Base-by-base conservation (phyloP, 64 coral and sea anemone species). In the Porites lutea region DNA sequence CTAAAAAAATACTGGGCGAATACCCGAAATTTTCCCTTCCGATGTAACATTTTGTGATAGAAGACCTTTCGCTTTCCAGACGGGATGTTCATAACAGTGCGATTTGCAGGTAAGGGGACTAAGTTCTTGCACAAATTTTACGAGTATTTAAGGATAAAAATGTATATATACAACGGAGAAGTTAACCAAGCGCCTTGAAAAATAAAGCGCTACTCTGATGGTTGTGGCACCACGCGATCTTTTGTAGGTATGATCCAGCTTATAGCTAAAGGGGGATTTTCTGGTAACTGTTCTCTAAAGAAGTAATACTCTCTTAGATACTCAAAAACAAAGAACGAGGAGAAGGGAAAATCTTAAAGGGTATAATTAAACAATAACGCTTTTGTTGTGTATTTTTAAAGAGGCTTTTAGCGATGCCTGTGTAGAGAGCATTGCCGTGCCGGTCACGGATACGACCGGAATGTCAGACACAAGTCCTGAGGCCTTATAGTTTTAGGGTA, bases 81-180 rank as follows among this genome's bases (percentile, higher is more conserved):
- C 37, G 45, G 18, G 44, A 84, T 84, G 81, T 84, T 84, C 15
- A 84, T 84, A 68, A 84, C 81, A 22, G 81, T 84, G 1, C 44
- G 47, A 21, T 84, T 84, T 84, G 81, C 81, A 84, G 81, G 81
- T 84, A n/a, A 68, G 81, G 27, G 27, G 27, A 47, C 14, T 4
- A 45, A 84, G 7, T 67, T 84, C 51, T 69, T 48, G 4, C 45
- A 3, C 59, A 4, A 5, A n/a, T 52, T 19, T 52, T 78, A 78
- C 52, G 53, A 23, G 3, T 5, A 84, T 8, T 21, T 46, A 9
- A 14, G 12, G 16, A 12, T 44, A 64, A 22, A 82, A 82, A 82
- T 49, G 27, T 37, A 82, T 65, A 47, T 3, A 9, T 46, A 13
- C 22, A 57, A 57, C 54, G 54, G 43, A 73, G 71, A 47, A 61